These are phyloP conservation scores for Diorhabda sublineata DNA, from an alignment of 1,140 invertebrate genomes.

Conservation along the genomic window DNA sequence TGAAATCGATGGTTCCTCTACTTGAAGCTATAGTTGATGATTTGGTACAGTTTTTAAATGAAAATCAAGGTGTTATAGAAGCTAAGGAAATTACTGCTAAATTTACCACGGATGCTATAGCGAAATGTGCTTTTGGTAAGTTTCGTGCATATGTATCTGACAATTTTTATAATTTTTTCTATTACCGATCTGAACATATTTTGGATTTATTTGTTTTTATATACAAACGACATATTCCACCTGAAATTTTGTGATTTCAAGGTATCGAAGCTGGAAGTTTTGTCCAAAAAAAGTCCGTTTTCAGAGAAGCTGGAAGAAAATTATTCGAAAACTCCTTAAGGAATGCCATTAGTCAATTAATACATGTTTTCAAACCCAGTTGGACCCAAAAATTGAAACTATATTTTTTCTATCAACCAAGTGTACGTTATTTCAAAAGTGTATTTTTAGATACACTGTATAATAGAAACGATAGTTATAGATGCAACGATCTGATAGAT, in stretches of 20 bases:
- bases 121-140: conserved; percentile 47
- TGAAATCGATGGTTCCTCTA: conserved; percentile 47
- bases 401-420: conserved; percentile 5
- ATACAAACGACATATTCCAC: too few species aligned
- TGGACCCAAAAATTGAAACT: conserved; percentile 26
- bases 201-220: too few species aligned
- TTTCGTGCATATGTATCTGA: neutral
- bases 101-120: conserved; percentile 52
- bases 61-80: conserved; percentile 22
- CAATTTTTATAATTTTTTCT: too few species aligned
- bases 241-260: neutral
- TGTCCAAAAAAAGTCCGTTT: conserved; percentile 43
- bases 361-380: conserved; percentile 30
- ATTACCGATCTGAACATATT: too few species aligned
- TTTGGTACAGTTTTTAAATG: conserved; percentile 25
- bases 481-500: conserved; percentile 38
- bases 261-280: conserved; percentile 44
- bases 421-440: conserved; percentile 5
- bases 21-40: conserved; percentile 31
- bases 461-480: conserved; percentile 13
- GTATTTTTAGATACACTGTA: conserved; percentile 31
- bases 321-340: conserved; percentile 24
- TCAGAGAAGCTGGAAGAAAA: conserved; percentile 30
- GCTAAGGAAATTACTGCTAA: conserved; percentile 34
- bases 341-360: conserved; percentile 20